Percentiles rank a stretch among this genome's conserved stretches.
Evolutionary conservation across 2,888 invertebrate species (phyloP).

Genomic region (Pocota personata): DNA sequence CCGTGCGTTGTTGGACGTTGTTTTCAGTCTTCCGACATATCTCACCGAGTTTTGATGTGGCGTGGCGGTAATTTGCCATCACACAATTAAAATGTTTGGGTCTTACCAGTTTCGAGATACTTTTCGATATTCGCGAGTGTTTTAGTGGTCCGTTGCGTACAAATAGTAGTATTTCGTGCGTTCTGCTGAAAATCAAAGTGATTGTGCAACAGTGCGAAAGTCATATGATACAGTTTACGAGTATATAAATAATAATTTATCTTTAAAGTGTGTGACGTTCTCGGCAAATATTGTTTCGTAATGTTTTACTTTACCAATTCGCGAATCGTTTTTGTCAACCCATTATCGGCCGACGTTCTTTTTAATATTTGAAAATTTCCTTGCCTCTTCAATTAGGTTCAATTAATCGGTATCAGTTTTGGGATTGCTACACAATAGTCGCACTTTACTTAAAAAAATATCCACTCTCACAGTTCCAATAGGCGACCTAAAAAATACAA

Average conservation of each 20-base stretch:
- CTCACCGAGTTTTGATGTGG: background rate
- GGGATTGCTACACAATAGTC: background rate
- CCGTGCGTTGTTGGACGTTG: conserved; percentile 6
- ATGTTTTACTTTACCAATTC: too few species aligned
- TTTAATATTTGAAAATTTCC: too few species aligned
- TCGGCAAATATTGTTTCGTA: background rate
- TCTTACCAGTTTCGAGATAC: background rate
- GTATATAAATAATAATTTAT: too few species aligned
- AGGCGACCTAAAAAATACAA: too few species aligned
- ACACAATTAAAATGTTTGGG: background rate
- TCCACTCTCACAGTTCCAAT: too few species aligned
- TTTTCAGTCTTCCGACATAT: conserved; percentile 36
- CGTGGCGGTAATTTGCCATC: background rate
- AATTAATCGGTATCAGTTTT: conserved; percentile 4
- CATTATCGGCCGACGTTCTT: too few species aligned
- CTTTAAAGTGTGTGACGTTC: background rate
- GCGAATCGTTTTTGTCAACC: too few species aligned
- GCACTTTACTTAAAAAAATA: background rate
- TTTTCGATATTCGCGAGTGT: background rate
- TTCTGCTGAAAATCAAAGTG: background rate
- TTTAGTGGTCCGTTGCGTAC: too few species aligned
- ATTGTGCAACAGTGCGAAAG: conserved; percentile 17
- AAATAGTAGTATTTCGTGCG: background rate
- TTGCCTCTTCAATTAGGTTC: too few species aligned
- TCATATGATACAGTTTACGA: background rate